Evolutionary conservation across 2,113 vertebrate genomes (phyloP), one percentile per base, ranked within the genome.

Genomic region (Plotosus lineatus): DNA sequence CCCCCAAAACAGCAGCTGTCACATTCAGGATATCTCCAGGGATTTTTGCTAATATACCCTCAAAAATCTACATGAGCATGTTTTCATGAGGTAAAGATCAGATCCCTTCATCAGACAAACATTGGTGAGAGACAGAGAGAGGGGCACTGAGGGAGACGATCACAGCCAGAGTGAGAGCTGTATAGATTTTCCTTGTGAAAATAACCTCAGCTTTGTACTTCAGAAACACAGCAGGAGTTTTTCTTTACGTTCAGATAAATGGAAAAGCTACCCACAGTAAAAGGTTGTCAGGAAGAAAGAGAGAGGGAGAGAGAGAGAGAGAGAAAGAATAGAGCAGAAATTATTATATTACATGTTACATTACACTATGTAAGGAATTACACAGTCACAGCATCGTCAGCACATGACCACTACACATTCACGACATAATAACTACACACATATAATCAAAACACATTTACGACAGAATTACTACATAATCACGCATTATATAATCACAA

Each of bases 221-320:
- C 84, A 87, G 84, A 78, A 80, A 82, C 84, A 72, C 86, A 82
- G 86, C 81, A 21, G 84, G 84, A 74, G 63, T 80, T 84, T 86
- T 68, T 33, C 76, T 87, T 87, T 87, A 82, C 84, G 77, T 82
- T 82, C 76, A 87, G 82, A 84, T 72, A 83, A 84, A 85, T 73
- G 71, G 56, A 26, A 77, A 79, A 77, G 33, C 78, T 80, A 84
- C 84, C 86, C 84, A 86, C 77, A 86, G 80, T n/a, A n/a, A n/a
- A n/a, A n/a, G n/a, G n/a, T n/a, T n/a, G n/a, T 82, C 84, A 82
- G 82, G 33, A 21, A 77, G 76, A 19, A 15, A 15, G 5, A 19
- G 31, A 53, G 50, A 53, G 50, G 17, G 1, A 53, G 19, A 53
- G 50, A 15, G 46, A 48, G 17, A 51, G 17, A 51, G 50, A 51